Evolutionary conservation across 2,113 vertebrate species (phyloP), one percentile per base, ranked within the genome.

Genomic region (Microtus ochrogaster): DNA sequence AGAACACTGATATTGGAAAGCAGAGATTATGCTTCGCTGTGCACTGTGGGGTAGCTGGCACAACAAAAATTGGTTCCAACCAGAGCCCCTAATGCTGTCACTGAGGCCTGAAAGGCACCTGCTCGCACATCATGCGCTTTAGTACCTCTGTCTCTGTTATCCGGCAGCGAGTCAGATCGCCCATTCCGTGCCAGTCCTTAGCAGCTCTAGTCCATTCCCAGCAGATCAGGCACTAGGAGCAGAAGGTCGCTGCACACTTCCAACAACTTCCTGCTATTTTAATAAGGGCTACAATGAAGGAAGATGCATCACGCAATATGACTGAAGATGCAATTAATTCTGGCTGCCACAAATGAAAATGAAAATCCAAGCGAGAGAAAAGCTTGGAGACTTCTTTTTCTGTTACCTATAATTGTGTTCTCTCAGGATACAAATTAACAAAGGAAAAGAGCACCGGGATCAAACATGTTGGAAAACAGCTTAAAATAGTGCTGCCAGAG

Each of bases 101-200:
- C 41, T 88, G 94, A 94, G 79, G 49, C 95, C 92, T 94, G 90
- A 97, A 97, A 98, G 97, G 17, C 70, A 93, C 85, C 96, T 98
- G 94, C 81, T 92, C 82, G 41, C 96, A 91, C 92, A 96, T 98
- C 94, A 77, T 77, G 89, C 96, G 72, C 85, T 92, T 58, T 78
- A 47, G 77, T 96, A 28, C 55, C 73, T 94, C 33, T 92, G 93
- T 72, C 12, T 10, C 7, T 91, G 96, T 49, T 41, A 91, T 89
- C 7, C 44, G 97, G 66, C 79, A 90, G 0, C 36, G 36, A 90
- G 52, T 41, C 76, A 96, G 68, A 39, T 76, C 79, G 76, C 66
- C 5, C 1, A 88, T 73, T 95, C 33, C 70, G 24, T 96, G 89
- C 21, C 82, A 94, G 55, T 74, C 72, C 77, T 21, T 91, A 95